phyloP scores from a whole-genome alignment of 1,140 invertebrate genomes.

The Drosophila kurseongensis region DNA sequence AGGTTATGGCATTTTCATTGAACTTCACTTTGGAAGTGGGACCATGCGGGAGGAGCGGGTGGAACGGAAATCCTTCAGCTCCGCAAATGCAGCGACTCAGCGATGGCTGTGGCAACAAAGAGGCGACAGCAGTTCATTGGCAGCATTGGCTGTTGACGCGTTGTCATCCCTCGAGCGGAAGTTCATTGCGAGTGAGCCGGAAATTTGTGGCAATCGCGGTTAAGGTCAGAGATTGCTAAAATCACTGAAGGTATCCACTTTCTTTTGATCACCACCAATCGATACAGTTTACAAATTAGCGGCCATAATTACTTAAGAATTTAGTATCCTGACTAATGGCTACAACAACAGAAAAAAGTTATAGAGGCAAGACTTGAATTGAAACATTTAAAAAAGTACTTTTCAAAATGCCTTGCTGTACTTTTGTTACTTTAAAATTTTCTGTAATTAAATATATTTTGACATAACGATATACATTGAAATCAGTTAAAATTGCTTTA shows the following conservation, averaged over 20 bases:
- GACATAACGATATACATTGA: too few relatives aligned
- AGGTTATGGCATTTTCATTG: slow-evolving; percentile 68
- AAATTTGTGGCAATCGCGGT: slow-evolving; percentile 32
- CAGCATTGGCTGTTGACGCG: slow-evolving; percentile 55
- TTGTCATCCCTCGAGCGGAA: slow-evolving; percentile 53
- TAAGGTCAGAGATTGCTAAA: slow-evolving; percentile 22
- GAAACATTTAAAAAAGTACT: too few relatives aligned
- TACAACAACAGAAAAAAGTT: too few relatives aligned
- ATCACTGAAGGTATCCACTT: not conserved
- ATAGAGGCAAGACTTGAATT: too few relatives aligned
- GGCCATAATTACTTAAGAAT: too few relatives aligned
- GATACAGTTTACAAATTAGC: not conserved
- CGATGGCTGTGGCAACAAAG: slow-evolving; percentile 22
- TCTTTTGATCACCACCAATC: not conserved
- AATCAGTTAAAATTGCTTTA: too few relatives aligned
- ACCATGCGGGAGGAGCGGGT: slow-evolving; percentile 9
- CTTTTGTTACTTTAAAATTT: too few relatives aligned
- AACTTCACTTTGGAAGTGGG: slow-evolving; percentile 61
- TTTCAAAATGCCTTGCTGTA: too few relatives aligned
- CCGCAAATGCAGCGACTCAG: slow-evolving; percentile 37
- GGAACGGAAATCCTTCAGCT: slow-evolving; percentile 15
- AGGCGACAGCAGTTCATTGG: slow-evolving; percentile 51
- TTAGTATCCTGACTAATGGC: too few relatives aligned
- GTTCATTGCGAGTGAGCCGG: slow-evolving; percentile 36
- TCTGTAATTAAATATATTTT: too few relatives aligned